These are phyloP conservation scores for Lepidothrix coronata DNA, from an alignment of 2,113 vertebrate species.

Conservation along the genomic window DNA sequence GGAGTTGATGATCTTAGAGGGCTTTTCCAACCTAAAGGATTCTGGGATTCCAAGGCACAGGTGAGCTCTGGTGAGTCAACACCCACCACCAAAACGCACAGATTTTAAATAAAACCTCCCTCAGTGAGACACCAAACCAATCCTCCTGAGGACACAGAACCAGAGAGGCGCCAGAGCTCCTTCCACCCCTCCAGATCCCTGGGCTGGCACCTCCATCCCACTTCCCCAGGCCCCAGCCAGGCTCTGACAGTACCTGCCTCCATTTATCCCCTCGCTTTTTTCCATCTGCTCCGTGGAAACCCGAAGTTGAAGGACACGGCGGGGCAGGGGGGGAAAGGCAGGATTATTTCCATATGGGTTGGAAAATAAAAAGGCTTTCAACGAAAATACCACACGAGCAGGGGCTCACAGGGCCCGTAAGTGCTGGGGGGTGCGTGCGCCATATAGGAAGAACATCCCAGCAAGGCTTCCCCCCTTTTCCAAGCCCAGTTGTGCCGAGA, in stretches of 20 bases:
- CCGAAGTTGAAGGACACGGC: neutral
- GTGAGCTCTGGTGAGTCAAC: neutral
- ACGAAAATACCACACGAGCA: neutral
- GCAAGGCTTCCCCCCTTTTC: neutral
- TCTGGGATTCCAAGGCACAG: neutral
- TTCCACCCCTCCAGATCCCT: neutral
- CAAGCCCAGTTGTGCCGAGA: neutral
- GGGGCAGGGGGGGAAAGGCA: neutral
- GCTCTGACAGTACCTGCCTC: neutral
- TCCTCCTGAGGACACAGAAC: fast-evolving
- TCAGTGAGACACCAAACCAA: neutral
- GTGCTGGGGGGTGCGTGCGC: neutral
- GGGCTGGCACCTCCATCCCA: neutral
- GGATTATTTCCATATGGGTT: conserved; percentile 46
- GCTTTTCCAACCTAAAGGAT: neutral
- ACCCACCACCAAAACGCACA: fast-evolving
- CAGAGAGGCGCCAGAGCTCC: neutral
- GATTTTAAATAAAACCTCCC: neutral
- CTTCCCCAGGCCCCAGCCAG: neutral
- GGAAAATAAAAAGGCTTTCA: neutral
- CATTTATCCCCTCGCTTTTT: neutral
- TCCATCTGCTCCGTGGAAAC: conserved; percentile 1
- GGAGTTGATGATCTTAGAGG: neutral
- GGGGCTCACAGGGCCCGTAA: neutral
- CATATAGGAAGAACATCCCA: neutral